A percentile compares a stretch with the other conserved stretches of the same genome.
phyloP scores from a whole-genome alignment of 2,888 invertebrate genomes.

The Caenorhabditis imperialis region DNA sequence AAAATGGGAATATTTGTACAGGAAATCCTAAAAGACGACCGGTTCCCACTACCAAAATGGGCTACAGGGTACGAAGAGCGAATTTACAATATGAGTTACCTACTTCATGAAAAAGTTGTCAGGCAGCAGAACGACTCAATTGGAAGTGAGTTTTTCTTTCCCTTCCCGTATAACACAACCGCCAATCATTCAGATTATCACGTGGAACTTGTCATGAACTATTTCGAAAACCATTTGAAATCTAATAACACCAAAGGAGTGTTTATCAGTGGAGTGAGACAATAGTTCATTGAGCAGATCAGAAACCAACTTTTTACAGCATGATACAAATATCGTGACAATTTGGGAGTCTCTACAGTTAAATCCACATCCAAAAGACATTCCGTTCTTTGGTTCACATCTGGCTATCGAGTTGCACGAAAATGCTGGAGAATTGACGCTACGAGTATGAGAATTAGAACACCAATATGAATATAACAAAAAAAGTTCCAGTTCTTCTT shows the following conservation, averaged over 20 bases:
- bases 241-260: conserved; percentile 47
- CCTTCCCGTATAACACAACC: neutral
- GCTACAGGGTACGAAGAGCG: conserved; percentile 50
- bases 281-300: neutral
- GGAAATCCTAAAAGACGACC: conserved; percentile 48
- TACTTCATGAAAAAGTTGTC: conserved; percentile 47
- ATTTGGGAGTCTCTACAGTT: conserved; percentile 52
- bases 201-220: conserved; percentile 52
- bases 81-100: conserved; percentile 31
- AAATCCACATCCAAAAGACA: conserved; percentile 19
- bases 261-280: conserved; percentile 57
- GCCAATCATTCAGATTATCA: conserved; percentile 50
- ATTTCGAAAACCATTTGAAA: conserved; percentile 54
- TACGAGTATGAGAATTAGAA: too few relatives aligned
- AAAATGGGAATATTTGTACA: too few relatives aligned
- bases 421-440: conserved; percentile 20
- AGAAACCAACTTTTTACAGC: conserved; percentile 31
- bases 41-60: conserved; percentile 66
- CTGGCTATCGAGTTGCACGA: conserved; percentile 59
- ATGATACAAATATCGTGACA: conserved; percentile 58
- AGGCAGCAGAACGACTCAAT: conserved; percentile 45
- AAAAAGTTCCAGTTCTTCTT: conserved; percentile 59
- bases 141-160: conserved; percentile 27
- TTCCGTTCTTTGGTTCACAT: conserved; percentile 58
- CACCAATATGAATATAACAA: too few relatives aligned